These are phyloP conservation scores for Chaenocephalus aceratus DNA, from an alignment of 2,113 vertebrate genomes.

Conservation along the genomic window DNA sequence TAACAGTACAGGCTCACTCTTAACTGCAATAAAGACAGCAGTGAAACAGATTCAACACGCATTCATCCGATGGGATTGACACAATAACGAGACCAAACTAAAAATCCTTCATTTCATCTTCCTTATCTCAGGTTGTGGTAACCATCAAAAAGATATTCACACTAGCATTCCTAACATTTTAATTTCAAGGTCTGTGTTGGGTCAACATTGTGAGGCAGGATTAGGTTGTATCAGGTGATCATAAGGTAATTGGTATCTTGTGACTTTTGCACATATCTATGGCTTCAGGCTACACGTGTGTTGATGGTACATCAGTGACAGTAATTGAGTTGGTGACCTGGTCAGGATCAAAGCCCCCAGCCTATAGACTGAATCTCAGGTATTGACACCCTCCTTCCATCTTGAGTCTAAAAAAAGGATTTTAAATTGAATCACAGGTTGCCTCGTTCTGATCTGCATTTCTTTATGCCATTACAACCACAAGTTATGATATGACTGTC, in stretches of 20 bases:
- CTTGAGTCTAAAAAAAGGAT: conserved; percentile 6
- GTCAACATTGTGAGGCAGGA: conserved; percentile 34
- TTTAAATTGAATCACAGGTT: conserved; percentile 51
- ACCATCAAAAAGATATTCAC: no score
- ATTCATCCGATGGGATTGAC: neutral
- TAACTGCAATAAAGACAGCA: conserved; percentile 7
- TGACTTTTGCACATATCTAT: conserved; percentile 40
- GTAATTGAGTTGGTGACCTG: conserved; percentile 1
- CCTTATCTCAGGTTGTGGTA: conserved; percentile 1
- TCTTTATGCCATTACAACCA: conserved; percentile 38
- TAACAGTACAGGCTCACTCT: conserved; percentile 15
- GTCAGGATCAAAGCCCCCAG: conserved; percentile 21
- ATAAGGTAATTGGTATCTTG: conserved; percentile 11
- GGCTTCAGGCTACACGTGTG: conserved; percentile 15
- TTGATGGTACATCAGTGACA: conserved; percentile 17
- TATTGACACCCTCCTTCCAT: conserved; percentile 26
- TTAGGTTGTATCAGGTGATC: neutral
- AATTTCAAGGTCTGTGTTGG: conserved; percentile 8
- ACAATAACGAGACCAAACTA: conserved; percentile 11
- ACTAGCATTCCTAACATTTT: conserved; percentile 2
- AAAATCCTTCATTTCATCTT: conserved; percentile 1
- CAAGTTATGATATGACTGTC: neutral
- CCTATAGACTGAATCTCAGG: conserved; percentile 57
- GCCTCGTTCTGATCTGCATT: conserved; percentile 68
- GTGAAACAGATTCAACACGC: neutral